Percentiles rank a stretch among this genome's conserved stretches.
Conservation (phyloP, 2,113 vertebrate genomes). For the Python bivittatus region DNA sequence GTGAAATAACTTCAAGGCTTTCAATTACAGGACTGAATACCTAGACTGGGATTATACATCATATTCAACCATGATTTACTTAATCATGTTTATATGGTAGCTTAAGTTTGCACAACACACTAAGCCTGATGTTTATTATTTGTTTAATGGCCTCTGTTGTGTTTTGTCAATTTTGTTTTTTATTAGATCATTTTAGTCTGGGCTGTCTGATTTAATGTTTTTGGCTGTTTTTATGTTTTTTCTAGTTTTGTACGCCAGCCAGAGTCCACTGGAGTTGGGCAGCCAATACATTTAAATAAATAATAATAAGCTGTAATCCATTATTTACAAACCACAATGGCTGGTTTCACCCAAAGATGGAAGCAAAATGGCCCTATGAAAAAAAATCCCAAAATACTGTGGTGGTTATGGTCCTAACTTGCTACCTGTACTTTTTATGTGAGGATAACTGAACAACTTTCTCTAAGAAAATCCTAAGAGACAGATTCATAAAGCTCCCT, state of each 20-base stretch:
- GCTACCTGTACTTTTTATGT: background rate
- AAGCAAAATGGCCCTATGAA: background rate
- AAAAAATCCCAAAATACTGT: background rate
- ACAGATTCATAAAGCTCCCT: background rate
- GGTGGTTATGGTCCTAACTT: background rate
- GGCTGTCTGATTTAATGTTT: background rate
- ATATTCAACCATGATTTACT: background rate
- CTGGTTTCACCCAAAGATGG: background rate
- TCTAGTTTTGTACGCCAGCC: background rate
- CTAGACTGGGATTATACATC: background rate
- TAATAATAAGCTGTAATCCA: background rate
- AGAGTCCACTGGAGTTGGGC: background rate
- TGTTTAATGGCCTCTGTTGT: background rate
- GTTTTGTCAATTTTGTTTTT: background rate
- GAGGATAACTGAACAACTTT: background rate
- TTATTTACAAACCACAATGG: background rate
- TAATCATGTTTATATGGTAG: background rate
- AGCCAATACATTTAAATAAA: background rate
- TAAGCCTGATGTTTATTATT: background rate
- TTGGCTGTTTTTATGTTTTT: background rate
- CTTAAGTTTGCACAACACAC: background rate
- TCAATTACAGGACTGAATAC: background rate
- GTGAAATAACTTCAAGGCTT: background rate
- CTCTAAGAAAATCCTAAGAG: background rate
- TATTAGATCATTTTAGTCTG: background rate